Conservation (phyloP, 2,113 vertebrate species). For the Amblyopsis rosae region DNA sequence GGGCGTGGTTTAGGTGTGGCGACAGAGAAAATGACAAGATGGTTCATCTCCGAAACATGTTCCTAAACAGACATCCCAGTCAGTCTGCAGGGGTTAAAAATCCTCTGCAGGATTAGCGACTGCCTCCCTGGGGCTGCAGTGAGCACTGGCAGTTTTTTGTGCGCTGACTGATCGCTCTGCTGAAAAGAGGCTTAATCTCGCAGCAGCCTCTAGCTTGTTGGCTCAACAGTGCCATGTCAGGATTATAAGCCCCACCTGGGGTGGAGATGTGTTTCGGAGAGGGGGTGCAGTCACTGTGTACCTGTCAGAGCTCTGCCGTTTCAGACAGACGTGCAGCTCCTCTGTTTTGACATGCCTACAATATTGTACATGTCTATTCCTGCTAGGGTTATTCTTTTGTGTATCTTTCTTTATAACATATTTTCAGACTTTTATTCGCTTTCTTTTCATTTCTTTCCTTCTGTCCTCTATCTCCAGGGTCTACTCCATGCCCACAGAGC, state of each 20-base stretch:
- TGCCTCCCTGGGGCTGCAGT: slow-evolving; percentile 61
- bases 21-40: slow-evolving; percentile 3
- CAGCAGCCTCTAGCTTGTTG: slow-evolving; percentile 74
- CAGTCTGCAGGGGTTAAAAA: slow-evolving; percentile 66
- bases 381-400: not conserved
- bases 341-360: slow-evolving; percentile 14
- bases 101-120: slow-evolving; percentile 68
- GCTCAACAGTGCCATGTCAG: slow-evolving; percentile 70
- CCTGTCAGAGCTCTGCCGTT: slow-evolving; percentile 50
- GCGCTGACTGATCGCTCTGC: slow-evolving; percentile 72
- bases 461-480: slow-evolving; percentile 55
- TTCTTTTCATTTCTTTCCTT: slow-evolving; percentile 6
- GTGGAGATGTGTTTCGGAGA: slow-evolving; percentile 55
- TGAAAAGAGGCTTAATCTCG: slow-evolving; percentile 78
- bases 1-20: too few relatives aligned
- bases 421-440: slow-evolving; percentile 3
- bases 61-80: slow-evolving; percentile 31
- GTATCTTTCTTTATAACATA: too few relatives aligned
- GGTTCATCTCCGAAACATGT: not conserved
- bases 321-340: slow-evolving; percentile 26
- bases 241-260: slow-evolving; percentile 66
- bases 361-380: slow-evolving; percentile 19
- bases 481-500: slow-evolving; percentile 75
- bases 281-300: slow-evolving; percentile 52
- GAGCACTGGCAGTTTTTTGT: slow-evolving; percentile 58